phyloP scores from a whole-genome alignment of 1,140 invertebrate species.

The Orussus abietinus region DNA sequence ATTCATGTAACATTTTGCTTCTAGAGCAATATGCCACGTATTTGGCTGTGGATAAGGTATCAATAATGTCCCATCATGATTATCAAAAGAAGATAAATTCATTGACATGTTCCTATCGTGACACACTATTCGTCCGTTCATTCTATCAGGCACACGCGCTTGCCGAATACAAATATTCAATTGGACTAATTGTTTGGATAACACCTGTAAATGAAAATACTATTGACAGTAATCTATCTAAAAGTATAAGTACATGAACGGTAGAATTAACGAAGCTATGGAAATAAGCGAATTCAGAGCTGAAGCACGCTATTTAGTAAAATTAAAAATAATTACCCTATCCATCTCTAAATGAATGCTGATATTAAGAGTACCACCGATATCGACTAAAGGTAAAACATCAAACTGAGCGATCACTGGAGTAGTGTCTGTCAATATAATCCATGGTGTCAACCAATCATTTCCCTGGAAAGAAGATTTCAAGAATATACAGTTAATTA shows the following conservation, averaged over 20 bases:
- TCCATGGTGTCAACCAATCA: constrained; percentile 54
- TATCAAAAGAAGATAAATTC: constrained; percentile 39
- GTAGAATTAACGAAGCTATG: too few relatives aligned
- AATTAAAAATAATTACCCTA: constrained; percentile 28
- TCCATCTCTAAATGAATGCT: constrained; percentile 44
- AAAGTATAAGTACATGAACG: too few relatives aligned
- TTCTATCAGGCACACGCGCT: constrained; percentile 38
- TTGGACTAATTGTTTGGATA: constrained; percentile 39
- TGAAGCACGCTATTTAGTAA: too few relatives aligned
- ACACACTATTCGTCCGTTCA: constrained; percentile 40
- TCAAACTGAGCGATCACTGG: constrained; percentile 53
- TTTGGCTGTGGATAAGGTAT: constrained; percentile 58
- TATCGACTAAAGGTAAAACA: constrained; percentile 54
- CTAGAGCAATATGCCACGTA: constrained; percentile 53
- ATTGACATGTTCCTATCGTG: constrained; percentile 35
- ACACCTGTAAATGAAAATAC: constrained; percentile 5
- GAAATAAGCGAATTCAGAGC: too few relatives aligned
- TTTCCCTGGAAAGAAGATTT: constrained; percentile 41
- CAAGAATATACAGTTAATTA: not conserved
- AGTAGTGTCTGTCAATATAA: constrained; percentile 44
- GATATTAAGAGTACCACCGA: constrained; percentile 57
- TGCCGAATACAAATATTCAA: constrained; percentile 46
- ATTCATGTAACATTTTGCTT: constrained; percentile 43
- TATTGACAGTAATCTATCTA: constrained; percentile 5
- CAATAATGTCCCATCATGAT: constrained; percentile 36